A percentile compares a stretch with the other conserved stretches of the same genome.
phyloP scores from a whole-genome alignment of 2,888 invertebrate genomes.

The Meta bourneti region DNA sequence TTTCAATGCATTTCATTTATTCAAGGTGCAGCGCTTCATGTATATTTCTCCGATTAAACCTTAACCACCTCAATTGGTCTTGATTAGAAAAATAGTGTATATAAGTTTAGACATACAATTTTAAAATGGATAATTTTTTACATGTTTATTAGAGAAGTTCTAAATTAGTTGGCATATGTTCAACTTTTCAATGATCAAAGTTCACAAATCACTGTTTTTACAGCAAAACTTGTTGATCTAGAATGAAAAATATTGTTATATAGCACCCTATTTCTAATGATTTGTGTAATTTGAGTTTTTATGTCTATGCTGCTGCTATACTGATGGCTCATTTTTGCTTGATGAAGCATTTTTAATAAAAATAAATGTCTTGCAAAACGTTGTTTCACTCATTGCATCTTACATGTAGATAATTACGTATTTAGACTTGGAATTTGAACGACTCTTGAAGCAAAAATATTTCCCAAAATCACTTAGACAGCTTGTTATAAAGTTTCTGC shows the following conservation, averaged over 20 bases:
- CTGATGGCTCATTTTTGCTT: conserved; percentile 60
- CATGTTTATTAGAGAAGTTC: not conserved
- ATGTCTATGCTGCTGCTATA: conserved; percentile 51
- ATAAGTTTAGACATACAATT: not conserved
- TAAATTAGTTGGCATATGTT: not conserved
- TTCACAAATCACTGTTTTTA: conserved; percentile 33
- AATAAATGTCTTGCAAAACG: conserved; percentile 42
- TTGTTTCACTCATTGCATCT: not conserved
- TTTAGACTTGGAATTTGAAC: no score
- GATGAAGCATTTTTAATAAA: conserved; percentile 70
- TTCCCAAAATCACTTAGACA: no score
- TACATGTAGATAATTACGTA: no score
- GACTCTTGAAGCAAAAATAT: no score
- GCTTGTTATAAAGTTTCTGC: no score
- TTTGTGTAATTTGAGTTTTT: conserved; percentile 43
- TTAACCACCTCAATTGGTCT: not conserved
- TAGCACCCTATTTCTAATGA: conserved; percentile 7
- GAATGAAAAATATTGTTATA: conserved; percentile 1
- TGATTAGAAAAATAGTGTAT: not conserved
- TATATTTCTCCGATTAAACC: not conserved
- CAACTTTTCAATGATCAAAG: not conserved
- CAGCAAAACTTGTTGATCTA: not conserved
- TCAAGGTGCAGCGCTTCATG: not conserved
- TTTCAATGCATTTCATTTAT: not conserved
- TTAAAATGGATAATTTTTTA: not conserved